Evolutionary conservation across 2,797 vertebrate genomes (phyloP), one percentile per base, ranked within the genome.

Genomic region (Rhynchotus rufescens): DNA sequence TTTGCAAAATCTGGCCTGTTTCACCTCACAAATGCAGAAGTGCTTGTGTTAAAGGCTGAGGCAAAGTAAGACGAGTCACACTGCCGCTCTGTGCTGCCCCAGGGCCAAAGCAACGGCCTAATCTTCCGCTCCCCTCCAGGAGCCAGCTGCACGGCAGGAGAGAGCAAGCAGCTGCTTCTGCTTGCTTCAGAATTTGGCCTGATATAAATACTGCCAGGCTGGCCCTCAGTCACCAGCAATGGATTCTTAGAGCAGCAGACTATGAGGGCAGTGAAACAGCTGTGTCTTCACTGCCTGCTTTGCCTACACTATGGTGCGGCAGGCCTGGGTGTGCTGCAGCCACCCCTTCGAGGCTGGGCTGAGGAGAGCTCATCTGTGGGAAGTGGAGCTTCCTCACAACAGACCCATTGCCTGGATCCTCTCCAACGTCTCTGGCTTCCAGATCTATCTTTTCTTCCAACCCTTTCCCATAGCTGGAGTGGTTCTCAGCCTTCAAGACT

Each of bases 1-100:
- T 1, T 1, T 32, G 54, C 51, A 12, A 45, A n/a, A 15, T 1
- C 2, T 0, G 42, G 59, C 42, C 45, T 3, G 0, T 13, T 10
- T 59, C 57, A 42, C 32, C n/a, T 21, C 73, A 20, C 2, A 8
- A 34, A 16, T 40, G 23, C 38, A 40, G 64, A 44, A 59, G 44
- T 0, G 0, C 49, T 1, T 1, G 2, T 68, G 66, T 71, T 71
- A 23, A 57, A 77, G 65, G 59, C 61, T 23, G 36, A 15, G 34
- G 62, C 59, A 26, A 52, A 3, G 36, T n/a, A 45, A 6, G n/a
- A 62, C 74, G 0, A 92, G 82, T 2, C 23, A n/a, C 67, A 28
- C 3, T 10, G 61, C n/a, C 0, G 8, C 44, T 34, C 74, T 26
- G 40, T 4, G 28, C 22, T 65, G 38, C 44, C 52, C 73, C 25